phyloP scores from a whole-genome alignment of 2,113 vertebrate species.

The Channa argus region DNA sequence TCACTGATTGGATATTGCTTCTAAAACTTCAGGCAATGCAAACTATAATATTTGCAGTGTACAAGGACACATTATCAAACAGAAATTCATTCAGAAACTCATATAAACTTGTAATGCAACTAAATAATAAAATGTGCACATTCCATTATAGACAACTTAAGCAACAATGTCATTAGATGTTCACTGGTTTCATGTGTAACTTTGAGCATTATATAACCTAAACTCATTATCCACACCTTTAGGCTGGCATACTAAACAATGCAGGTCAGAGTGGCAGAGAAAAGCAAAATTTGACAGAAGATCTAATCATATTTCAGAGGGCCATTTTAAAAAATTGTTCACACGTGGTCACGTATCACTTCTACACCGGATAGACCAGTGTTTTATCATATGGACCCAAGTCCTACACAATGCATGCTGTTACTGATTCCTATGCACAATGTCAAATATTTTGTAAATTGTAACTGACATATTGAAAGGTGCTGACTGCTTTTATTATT shows the following conservation, averaged over 20 bases:
- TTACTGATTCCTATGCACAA: no score
- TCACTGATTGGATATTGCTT: neutral
- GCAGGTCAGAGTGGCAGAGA: neutral
- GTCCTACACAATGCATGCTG: neutral
- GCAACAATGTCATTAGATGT: no score
- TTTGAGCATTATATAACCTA: neutral
- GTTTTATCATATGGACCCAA: neutral
- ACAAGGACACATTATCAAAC: no score
- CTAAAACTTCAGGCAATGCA: neutral
- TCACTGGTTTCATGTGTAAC: no score
- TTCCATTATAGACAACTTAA: no score
- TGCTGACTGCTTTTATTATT: neutral
- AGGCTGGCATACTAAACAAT: neutral
- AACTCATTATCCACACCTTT: slow-evolving; percentile 19
- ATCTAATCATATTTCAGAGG: no score
- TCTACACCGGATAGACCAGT: neutral
- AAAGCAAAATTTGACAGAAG: neutral
- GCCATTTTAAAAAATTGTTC: neutral
- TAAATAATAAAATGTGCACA: no score
- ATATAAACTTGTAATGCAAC: no score
- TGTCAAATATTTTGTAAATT: no score
- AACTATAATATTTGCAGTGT: no score
- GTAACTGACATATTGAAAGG: no score
- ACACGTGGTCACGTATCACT: neutral
- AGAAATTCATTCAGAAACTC: no score